Base-by-base conservation (phyloP, 2,888 invertebrate genomes). In the Strigamia maritima region DNA sequence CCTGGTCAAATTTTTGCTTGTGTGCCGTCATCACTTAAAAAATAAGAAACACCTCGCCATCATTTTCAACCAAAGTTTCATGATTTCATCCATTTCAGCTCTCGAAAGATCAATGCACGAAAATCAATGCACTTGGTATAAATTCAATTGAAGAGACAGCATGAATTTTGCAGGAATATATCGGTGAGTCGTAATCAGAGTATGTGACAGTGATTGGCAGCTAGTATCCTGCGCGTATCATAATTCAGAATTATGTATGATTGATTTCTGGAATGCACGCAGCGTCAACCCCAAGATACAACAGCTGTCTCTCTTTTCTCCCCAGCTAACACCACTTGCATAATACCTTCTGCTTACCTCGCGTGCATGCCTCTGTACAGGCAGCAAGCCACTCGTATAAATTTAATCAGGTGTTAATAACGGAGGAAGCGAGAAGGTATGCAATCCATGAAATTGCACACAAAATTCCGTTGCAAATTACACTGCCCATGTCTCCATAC, bases 271-370 rank as follows among this genome's bases (percentile, higher is more conserved):
- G 70, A 70, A 70, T 70, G 28, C 70, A 70, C 24, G 70, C 70
- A 70, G 28, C 28, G 70, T 70, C 28, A 28, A 70, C 24, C 70
- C 70, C 70, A 70, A 70, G 70, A 28, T 28, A 70, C 28, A 70
- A 70, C 70, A 70, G 70, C 70, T 70, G 70, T 70, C 70, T 70
- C 70, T 28, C 70, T 70, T 70, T 70, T 70, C 70, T 70, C 28
- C 24, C 70, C 28, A 28, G 70, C 54, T 54, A n/a, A 54, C 54
- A 54, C 22, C 54, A 54, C 54, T 54, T 54, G 54, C 54, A 54
- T 70, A 70, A 70, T 28, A 70, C 24, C 70, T 12, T 70, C 28
- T 28, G 28, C 28, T 70, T 70, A 70, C 70, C 14, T 70, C 28
- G 26, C 70, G 28, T 70, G 70, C 70, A 70, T 70, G 28, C 70